Percentiles rank a stretch among this genome's conserved stretches.
These are phyloP conservation scores for Synergus laeviventris DNA, from an alignment of 2,888 invertebrate genomes.

Conservation along the genomic window DNA sequence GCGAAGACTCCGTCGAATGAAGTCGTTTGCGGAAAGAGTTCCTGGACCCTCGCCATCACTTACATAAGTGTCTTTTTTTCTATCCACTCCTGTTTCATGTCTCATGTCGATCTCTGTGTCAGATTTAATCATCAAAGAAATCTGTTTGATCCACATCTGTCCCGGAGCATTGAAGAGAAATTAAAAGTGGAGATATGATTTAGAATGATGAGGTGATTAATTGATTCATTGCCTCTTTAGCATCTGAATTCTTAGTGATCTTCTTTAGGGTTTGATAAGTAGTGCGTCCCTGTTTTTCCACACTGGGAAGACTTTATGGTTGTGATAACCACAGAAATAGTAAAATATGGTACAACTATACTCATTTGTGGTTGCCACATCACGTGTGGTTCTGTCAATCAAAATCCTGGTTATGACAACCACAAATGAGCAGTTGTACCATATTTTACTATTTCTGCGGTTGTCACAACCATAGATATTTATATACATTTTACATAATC, in stretches of 20 bases:
- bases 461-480: too few relatives aligned
- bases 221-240: background rate
- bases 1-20: slow-evolving; percentile 42
- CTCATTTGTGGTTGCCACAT: too few relatives aligned
- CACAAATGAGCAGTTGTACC: too few relatives aligned
- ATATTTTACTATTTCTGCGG: too few relatives aligned
- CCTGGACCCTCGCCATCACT: slow-evolving; percentile 17
- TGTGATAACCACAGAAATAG: too few relatives aligned
- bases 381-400: too few relatives aligned
- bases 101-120: slow-evolving; percentile 2
- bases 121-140: slow-evolving; percentile 12
- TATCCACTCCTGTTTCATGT: slow-evolving; percentile 5
- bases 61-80: slow-evolving; percentile 13
- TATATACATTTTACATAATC: too few relatives aligned
- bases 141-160: background rate
- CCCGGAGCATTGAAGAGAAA: background rate
- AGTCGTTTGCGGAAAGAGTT: slow-evolving; percentile 40
- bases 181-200: background rate
- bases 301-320: too few relatives aligned
- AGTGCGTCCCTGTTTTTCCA: background rate
- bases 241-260: background rate
- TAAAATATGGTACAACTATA: too few relatives aligned
- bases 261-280: background rate
- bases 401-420: too few relatives aligned
- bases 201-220: background rate